Conservation (phyloP, 2,113 vertebrate species). For the Myxocyprinus asiaticus region DNA sequence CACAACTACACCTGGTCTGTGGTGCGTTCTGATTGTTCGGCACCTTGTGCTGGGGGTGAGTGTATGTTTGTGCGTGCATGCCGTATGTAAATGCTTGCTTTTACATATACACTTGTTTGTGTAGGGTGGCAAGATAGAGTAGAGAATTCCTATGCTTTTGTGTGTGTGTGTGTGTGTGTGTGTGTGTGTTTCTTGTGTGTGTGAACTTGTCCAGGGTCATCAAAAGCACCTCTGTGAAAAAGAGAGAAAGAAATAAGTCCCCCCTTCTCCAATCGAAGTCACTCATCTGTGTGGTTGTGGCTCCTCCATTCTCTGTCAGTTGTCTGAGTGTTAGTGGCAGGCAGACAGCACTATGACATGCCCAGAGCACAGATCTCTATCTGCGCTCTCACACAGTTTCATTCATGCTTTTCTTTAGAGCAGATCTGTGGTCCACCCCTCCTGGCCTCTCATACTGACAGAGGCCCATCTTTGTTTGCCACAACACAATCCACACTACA, state of each 20-base stretch:
- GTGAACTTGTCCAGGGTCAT: conserved; percentile 47
- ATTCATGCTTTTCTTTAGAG: conserved; percentile 36
- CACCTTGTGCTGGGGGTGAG: conserved; percentile 90
- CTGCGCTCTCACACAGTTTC: not conserved
- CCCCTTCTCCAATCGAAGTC: conserved; percentile 28
- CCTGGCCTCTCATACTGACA: conserved; percentile 39
- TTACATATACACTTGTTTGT: not conserved
- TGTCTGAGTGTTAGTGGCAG: conserved; percentile 33
- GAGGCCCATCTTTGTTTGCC: conserved; percentile 42
- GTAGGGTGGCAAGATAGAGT: not conserved
- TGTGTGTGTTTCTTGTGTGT: conserved; percentile 12
- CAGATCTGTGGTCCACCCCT: conserved; percentile 13
- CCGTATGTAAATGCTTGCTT: not conserved
- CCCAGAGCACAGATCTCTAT: conserved; percentile 41
- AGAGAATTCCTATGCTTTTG: conserved; percentile 14
- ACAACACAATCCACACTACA: conserved; percentile 36
- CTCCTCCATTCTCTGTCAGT: conserved; percentile 6
- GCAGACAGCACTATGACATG: conserved; percentile 38
- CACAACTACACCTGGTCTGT: conserved; percentile 84
- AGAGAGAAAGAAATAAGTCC: conserved; percentile 48
- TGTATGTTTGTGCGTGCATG: not conserved
- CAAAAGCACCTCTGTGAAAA: conserved; percentile 61
- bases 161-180: conserved; percentile 24
- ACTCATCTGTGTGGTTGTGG: conserved; percentile 42
- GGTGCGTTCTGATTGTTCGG: conserved; percentile 87